Evolutionary conservation across 2,797 vertebrate species (phyloP).

Genomic region (Brachyrhaphis roseni): DNA sequence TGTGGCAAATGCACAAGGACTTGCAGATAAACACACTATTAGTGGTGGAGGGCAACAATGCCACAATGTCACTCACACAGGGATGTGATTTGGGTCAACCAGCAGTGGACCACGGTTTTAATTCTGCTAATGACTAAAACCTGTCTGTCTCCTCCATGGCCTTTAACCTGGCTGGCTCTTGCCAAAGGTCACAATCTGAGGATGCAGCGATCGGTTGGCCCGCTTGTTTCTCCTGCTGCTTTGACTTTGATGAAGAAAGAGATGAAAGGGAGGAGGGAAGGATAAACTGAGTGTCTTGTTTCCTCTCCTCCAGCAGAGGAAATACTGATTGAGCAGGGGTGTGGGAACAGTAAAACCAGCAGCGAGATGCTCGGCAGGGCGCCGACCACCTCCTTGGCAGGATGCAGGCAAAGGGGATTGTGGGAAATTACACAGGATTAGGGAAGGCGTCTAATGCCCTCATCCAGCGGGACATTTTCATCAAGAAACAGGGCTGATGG

Average conservation of each 20-base stretch:
- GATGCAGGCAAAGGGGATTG: constrained; percentile 81
- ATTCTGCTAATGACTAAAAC: constrained; percentile 65
- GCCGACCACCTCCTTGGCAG: constrained; percentile 80
- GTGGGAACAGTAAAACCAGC: constrained; percentile 74
- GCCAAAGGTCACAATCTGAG: constrained; percentile 48
- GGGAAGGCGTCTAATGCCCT: constrained; percentile 77
- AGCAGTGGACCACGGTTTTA: constrained; percentile 56
- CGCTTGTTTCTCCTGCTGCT: constrained; percentile 35
- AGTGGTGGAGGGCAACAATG: constrained; percentile 52
- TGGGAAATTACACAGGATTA: constrained; percentile 86
- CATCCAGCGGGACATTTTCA: constrained; percentile 80
- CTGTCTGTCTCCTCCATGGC: constrained; percentile 42
- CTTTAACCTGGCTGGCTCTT: constrained; percentile 9
- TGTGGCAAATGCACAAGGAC: constrained; percentile 50
- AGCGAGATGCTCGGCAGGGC: constrained; percentile 72
- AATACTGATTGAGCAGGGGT: constrained; percentile 68
- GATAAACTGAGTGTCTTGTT: constrained; percentile 60
- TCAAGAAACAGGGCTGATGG: constrained; percentile 72
- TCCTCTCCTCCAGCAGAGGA: constrained; percentile 63
- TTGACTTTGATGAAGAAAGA: constrained; percentile 50
- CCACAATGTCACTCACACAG: constrained; percentile 42
- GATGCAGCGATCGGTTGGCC: constrained; percentile 44
- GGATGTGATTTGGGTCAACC: constrained; percentile 65
- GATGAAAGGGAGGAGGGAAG: constrained; percentile 60
- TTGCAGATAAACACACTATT: constrained; percentile 39